Percentiles rank a stretch among this genome's conserved stretches.
phyloP scores from a whole-genome alignment of 2,113 vertebrate genomes.

The Sinocyclocheilus anshuiensis region DNA sequence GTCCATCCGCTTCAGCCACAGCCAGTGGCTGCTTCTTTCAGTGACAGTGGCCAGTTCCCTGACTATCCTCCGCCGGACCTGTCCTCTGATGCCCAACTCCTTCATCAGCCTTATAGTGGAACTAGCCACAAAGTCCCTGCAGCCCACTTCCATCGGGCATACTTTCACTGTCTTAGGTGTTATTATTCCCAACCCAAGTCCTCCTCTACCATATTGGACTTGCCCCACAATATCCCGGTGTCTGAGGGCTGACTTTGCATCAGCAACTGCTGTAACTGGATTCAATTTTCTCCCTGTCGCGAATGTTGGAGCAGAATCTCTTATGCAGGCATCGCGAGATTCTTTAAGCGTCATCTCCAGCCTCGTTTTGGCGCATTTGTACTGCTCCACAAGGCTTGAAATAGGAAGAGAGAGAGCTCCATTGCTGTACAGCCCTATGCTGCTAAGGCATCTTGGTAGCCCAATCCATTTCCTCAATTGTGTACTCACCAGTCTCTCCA shows the following conservation, averaged over 20 bases:
- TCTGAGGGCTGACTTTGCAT: not conserved
- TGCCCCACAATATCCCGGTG: not conserved
- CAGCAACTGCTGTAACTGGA: not conserved
- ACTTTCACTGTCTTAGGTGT: not conserved
- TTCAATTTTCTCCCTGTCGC: not conserved
- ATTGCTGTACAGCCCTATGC: slow-evolving; percentile 20
- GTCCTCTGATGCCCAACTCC: no score
- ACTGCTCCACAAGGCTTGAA: slow-evolving; percentile 21
- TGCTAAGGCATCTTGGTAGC: slow-evolving; percentile 21
- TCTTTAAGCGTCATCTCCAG: not conserved
- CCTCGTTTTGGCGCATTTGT: not conserved
- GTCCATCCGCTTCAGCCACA: no score
- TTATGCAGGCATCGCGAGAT: not conserved
- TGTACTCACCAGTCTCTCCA: no score
- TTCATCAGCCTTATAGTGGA: no score
- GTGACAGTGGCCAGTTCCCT: no score
- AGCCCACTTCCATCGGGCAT: no score
- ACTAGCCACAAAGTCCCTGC: no score
- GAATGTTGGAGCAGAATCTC: not conserved
- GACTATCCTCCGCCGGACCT: no score
- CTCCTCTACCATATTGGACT: not conserved
- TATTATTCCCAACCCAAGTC: not conserved
- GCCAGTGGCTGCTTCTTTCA: no score
- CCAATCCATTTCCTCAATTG: no score
- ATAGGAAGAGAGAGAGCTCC: slow-evolving; percentile 8